These are phyloP conservation scores for Adela reaumurella DNA, from an alignment of 2,888 invertebrate species.

Conservation along the genomic window DNA sequence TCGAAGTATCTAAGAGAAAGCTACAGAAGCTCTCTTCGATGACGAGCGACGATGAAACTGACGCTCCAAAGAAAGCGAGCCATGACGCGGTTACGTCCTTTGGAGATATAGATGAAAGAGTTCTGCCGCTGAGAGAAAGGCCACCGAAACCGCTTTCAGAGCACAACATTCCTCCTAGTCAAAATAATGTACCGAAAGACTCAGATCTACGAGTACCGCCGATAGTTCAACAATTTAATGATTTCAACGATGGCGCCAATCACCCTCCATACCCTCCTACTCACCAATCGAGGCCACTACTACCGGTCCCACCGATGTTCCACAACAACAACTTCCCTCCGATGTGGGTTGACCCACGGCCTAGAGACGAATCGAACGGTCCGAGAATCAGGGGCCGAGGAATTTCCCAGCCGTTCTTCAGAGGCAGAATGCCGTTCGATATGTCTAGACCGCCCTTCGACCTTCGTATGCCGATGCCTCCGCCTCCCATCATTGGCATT, in stretches of 20 bases:
- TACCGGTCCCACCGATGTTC: conserved; percentile 9
- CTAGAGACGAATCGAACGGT: conserved; percentile 31
- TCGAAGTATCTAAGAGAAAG: conserved; percentile 51
- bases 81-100: conserved; percentile 35
- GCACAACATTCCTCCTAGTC: conserved; percentile 7
- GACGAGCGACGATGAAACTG: conserved; percentile 18
- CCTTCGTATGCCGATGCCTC: conserved; percentile 22
- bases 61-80: conserved; percentile 35
- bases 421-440: conserved; percentile 28
- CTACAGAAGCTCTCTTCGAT: conserved; percentile 27
- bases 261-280: too few relatives aligned
- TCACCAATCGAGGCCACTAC: background rate
- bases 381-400: conserved; percentile 29
- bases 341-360: conserved; percentile 33
- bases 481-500: conserved; percentile 34
- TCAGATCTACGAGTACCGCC: conserved; percentile 34
- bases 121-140: conserved; percentile 19
- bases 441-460: conserved; percentile 27
- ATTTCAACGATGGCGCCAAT: too few relatives aligned
- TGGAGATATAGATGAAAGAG: conserved; percentile 52
- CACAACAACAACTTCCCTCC: conserved; percentile 21
- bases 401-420: conserved; percentile 31
- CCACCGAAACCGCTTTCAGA: background rate
- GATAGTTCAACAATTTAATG: too few relatives aligned
- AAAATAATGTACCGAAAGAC: conserved; percentile 19